Evolutionary conservation across 2,797 vertebrate species (phyloP).

Genomic region (Tenualosa ilisha): DNA sequence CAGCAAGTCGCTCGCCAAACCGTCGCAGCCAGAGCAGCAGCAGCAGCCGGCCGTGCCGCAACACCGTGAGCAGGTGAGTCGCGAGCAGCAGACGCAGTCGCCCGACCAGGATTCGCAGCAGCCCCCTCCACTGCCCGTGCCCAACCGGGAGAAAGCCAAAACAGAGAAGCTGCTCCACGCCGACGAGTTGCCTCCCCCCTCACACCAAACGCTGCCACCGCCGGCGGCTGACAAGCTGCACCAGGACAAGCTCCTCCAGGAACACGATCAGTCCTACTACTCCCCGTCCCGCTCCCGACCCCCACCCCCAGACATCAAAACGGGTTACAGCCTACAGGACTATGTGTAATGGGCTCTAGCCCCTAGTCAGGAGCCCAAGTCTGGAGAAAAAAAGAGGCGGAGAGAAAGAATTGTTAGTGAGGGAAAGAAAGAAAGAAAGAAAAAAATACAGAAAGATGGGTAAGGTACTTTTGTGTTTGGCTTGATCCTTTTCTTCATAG

Average conservation of each 20-base stretch:
- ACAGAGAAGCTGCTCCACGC: constrained; percentile 44
- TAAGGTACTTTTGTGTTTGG: neutral
- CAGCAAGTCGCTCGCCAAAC: constrained; percentile 35
- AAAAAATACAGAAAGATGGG: neutral
- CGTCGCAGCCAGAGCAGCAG: constrained; percentile 37
- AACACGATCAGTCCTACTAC: constrained; percentile 42
- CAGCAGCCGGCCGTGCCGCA: constrained; percentile 29
- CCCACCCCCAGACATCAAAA: constrained; percentile 64
- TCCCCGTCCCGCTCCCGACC: constrained; percentile 59
- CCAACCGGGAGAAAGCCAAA: constrained; percentile 37
- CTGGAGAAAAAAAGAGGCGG: neutral
- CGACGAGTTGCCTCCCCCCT: neutral
- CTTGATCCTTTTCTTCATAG: neutral
- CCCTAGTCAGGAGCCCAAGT: neutral
- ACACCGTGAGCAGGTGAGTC: constrained; percentile 31
- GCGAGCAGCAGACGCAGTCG: constrained; percentile 51
- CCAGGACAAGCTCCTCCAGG: constrained; percentile 38
- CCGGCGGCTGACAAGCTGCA: constrained; percentile 30
- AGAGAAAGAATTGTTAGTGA: constrained; percentile 25
- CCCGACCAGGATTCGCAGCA: constrained; percentile 37
- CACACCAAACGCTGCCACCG: neutral
- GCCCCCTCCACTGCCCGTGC: constrained; percentile 41
- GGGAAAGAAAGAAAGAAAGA: neutral
- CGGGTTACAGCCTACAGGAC: constrained; percentile 75
- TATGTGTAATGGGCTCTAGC: constrained; percentile 63